Conservation (phyloP, 2,888 invertebrate species). For the Hyppa rectilinea region DNA sequence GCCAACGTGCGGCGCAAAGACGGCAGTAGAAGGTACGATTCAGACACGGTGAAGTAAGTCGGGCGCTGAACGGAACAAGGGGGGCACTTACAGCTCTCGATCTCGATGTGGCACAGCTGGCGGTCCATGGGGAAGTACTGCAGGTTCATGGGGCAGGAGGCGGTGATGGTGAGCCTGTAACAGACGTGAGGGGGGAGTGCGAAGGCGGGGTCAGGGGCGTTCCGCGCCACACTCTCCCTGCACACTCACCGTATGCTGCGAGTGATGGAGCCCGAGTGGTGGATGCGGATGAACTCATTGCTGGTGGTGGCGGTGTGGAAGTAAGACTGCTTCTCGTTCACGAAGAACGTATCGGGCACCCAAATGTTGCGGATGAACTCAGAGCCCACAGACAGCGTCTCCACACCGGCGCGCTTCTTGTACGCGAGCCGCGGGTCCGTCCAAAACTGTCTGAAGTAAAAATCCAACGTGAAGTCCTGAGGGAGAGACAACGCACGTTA, state of each 20-base stretch:
- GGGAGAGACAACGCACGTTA: constrained; percentile 59
- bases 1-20: constrained; percentile 42
- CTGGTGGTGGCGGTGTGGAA: constrained; percentile 99
- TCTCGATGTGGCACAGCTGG: constrained; percentile 97
- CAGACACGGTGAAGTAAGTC: constrained; percentile 45
- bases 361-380: constrained; percentile 99
- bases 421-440: constrained; percentile 98
- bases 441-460: constrained; percentile 99
- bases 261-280: constrained; percentile 97
- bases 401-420: constrained; percentile 95
- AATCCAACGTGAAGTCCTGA: constrained; percentile 98
- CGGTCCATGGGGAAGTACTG: constrained; percentile 98
- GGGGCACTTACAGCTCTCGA: constrained; percentile 97
- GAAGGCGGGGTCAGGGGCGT: background rate
- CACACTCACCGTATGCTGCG: constrained; percentile 95
- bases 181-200: constrained; percentile 34
- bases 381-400: constrained; percentile 96
- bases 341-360: constrained; percentile 99
- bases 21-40: constrained; percentile 19
- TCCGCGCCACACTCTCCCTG: background rate
- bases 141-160: constrained; percentile 98
- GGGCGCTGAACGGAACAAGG: constrained; percentile 39
- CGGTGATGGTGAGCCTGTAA: constrained; percentile 96
- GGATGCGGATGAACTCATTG: constrained; percentile 98
- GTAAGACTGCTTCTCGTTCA: constrained; percentile 99